Base-by-base conservation (phyloP, 2,797 vertebrate species). In the Lepilemur septentrionalis region DNA sequence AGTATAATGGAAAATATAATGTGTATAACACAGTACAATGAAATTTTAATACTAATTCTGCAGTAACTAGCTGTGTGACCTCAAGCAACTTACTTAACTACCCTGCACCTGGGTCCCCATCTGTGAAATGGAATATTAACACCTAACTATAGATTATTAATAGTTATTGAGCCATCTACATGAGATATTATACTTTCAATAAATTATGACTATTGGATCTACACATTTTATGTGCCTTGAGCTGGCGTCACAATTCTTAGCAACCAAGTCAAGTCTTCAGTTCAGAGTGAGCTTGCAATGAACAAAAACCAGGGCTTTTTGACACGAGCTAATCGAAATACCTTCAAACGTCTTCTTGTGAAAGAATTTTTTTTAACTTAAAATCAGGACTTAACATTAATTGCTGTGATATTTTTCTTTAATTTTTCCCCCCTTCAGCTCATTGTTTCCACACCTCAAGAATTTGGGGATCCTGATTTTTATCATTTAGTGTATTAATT, bases 11-110 rank as follows among this genome's bases (percentile, higher is more conserved):
- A 72, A 88, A 94, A 55, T 20, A 2, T 69, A 35, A 15, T 55
- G 75, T 25, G n/a, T n/a, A 55, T 25, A 91, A 55, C 61, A 91
- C 38, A 69, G 43, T 38, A 91, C 28, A 73, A 81, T 75, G 55
- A 93, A n/a, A 38, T 63, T 95, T 86, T 70, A 72, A 63, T 78
- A 48, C 46, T 55, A 41, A 78, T 90, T 81, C 43, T 78, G 46
- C 46, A 87, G 32, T 55, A 69, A 82, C 76, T 87, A 82, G 61
- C 50, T 87, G 9, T 79, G 28, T 93, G 87, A 91, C 18, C 52
- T 83, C 82, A n/a, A 86, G 32, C 38, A 84, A 79, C 43, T 96
- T 73, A 70, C 22, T 94, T 69, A 84, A 67, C 65, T 80, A 57
- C 57, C n/a, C 67, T 73, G 2, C 91, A 69, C 30, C 48, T 75